Percentiles rank a stretch among this genome's conserved stretches.
phyloP scores from a whole-genome alignment of 2,888 invertebrate species.

The Ochropacha duplaris region DNA sequence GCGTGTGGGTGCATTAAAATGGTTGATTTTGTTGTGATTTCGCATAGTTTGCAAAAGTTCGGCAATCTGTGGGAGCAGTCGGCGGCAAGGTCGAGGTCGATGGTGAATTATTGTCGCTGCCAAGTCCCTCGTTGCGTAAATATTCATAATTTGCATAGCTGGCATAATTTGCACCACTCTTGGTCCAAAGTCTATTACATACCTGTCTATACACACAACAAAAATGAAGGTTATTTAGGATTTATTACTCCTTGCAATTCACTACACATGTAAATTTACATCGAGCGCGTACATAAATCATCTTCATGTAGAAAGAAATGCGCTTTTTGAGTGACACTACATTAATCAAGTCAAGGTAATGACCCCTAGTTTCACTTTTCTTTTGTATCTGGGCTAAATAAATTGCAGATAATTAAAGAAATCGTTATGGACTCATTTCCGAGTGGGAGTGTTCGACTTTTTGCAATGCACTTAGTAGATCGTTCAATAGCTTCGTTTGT shows the following conservation, averaged over 20 bases:
- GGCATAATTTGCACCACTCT: constrained; percentile 18
- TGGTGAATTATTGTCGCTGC: constrained; percentile 61
- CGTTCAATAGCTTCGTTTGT: constrained; percentile 30
- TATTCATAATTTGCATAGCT: constrained; percentile 43
- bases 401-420: constrained; percentile 44
- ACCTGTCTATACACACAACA: not conserved
- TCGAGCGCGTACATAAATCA: constrained; percentile 34
- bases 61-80: constrained; percentile 60
- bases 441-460: constrained; percentile 44
- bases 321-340: constrained; percentile 42
- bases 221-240: constrained; percentile 16
- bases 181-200: constrained; percentile 1
- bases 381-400: constrained; percentile 46
- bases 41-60: constrained; percentile 57
- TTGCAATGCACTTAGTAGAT: constrained; percentile 31
- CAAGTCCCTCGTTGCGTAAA: constrained; percentile 56
- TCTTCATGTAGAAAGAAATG: constrained; percentile 40
- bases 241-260: constrained; percentile 12
- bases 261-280: constrained; percentile 16
- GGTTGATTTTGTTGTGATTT: constrained; percentile 55
- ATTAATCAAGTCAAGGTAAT: constrained; percentile 52
- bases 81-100: constrained; percentile 72
- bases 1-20: constrained; percentile 62
- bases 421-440: constrained; percentile 43
- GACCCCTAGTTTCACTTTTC: constrained; percentile 57